Percentiles rank a stretch among this genome's conserved stretches.
Conservation (phyloP, 2,888 invertebrate genomes). For the Tachystola acroxantha region DNA sequence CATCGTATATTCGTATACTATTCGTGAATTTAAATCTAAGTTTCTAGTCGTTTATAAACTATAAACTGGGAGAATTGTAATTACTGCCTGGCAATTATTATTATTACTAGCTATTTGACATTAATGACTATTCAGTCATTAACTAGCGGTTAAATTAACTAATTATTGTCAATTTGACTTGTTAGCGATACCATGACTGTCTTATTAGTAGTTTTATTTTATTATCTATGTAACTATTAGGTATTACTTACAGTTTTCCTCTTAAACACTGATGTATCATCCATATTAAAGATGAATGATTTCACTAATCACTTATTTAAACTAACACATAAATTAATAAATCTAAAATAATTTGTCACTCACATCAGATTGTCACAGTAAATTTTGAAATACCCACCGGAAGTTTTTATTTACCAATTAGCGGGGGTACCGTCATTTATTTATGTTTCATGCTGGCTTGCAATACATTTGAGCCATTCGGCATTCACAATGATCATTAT, state of each 20-base stretch:
- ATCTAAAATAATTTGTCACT: not conserved
- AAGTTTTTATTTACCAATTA: too few species aligned
- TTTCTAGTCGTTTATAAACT: not conserved
- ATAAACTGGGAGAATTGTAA: not conserved
- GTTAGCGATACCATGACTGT: not conserved
- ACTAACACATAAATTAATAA: not conserved
- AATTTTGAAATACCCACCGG: not conserved
- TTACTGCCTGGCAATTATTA: too few species aligned
- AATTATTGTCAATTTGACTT: not conserved
- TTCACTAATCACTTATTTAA: not conserved
- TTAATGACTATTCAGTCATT: not conserved
- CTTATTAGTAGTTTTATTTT: too few species aligned
- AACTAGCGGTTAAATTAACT: not conserved
- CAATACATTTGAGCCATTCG: too few species aligned
- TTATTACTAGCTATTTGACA: too few species aligned
- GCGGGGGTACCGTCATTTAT: too few species aligned
- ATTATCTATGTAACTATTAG: too few species aligned
- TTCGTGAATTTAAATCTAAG: slow-evolving; percentile 2
- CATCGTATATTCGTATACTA: too few species aligned
- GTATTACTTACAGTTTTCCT: slow-evolving; percentile 11
- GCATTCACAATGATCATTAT: too few species aligned
- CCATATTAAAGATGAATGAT: not conserved
- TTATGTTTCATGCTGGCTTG: too few species aligned
- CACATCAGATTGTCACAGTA: not conserved
- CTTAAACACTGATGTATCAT: slow-evolving; percentile 7